These are phyloP conservation scores for Brachionus paranguensis DNA, from an alignment of 1,140 invertebrate genomes.

Conservation along the genomic window DNA sequence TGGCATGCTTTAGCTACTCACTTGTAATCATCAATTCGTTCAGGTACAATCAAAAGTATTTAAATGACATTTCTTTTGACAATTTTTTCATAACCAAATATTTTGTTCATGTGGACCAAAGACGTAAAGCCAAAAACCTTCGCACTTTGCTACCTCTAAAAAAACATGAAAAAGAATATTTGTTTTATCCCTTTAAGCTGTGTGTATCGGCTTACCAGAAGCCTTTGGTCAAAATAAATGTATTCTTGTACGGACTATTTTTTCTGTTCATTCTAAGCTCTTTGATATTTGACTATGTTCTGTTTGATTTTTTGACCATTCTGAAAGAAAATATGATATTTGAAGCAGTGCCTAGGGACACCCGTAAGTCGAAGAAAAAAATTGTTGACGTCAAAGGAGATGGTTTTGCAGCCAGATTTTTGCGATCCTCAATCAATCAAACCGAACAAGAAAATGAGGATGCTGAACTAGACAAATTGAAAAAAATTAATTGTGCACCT, in stretches of 20 bases:
- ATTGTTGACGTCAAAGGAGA: background rate
- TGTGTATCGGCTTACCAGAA: slow-evolving; percentile 14
- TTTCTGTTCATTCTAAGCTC: background rate
- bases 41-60: background rate
- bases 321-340: background rate
- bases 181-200: background rate
- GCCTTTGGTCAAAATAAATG: background rate
- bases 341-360: background rate
- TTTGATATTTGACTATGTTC: background rate
- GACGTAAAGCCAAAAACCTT: background rate
- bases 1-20: background rate
- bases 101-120: background rate
- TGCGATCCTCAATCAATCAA: background rate
- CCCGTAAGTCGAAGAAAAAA: background rate
- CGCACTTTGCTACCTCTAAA: background rate
- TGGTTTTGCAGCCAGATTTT: background rate
- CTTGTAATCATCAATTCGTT: background rate
- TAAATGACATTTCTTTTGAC: background rate
- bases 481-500: background rate
- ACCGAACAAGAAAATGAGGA: background rate
- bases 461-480: background rate
- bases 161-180: slow-evolving; percentile 21
- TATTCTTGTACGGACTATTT: background rate
- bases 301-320: background rate
- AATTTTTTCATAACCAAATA: slow-evolving; percentile 26